Conservation (phyloP, 2,113 vertebrate genomes). For the Morone chrysops region DNA sequence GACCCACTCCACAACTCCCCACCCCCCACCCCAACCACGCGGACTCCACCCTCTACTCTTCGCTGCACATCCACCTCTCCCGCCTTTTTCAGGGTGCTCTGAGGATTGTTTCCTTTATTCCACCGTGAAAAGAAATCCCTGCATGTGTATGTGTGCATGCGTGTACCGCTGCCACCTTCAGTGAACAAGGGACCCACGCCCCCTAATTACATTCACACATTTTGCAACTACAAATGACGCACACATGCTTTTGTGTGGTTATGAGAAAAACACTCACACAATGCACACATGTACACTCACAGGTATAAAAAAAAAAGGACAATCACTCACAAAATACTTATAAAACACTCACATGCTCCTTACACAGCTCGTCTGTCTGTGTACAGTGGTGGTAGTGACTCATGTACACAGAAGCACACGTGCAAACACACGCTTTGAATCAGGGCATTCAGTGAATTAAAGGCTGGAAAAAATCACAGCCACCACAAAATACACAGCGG, state of each 20-base stretch:
- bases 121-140: conserved; percentile 45
- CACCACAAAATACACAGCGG: conserved; percentile 22
- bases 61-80: conserved; percentile 39
- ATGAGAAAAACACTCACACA: conserved; percentile 5
- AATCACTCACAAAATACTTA: conserved; percentile 4
- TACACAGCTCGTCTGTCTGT: background rate
- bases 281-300: conserved; percentile 8
- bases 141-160: background rate
- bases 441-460: conserved; percentile 41
- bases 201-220: conserved; percentile 42
- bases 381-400: background rate
- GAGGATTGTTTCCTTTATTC: conserved; percentile 53
- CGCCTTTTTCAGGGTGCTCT: conserved; percentile 48
- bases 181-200: background rate
- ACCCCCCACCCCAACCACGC: background rate
- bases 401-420: conserved; percentile 28
- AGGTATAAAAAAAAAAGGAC: background rate
- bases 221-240: conserved; percentile 22
- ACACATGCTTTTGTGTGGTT: conserved; percentile 27
- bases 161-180: background rate
- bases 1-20: conserved; percentile 71
- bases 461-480: conserved; percentile 30
- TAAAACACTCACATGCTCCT: conserved; percentile 25
- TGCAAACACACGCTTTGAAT: conserved; percentile 44
- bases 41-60: conserved; percentile 30